phyloP scores from a whole-genome alignment of 2,888 invertebrate species.

The Luffia ferchaultella region DNA sequence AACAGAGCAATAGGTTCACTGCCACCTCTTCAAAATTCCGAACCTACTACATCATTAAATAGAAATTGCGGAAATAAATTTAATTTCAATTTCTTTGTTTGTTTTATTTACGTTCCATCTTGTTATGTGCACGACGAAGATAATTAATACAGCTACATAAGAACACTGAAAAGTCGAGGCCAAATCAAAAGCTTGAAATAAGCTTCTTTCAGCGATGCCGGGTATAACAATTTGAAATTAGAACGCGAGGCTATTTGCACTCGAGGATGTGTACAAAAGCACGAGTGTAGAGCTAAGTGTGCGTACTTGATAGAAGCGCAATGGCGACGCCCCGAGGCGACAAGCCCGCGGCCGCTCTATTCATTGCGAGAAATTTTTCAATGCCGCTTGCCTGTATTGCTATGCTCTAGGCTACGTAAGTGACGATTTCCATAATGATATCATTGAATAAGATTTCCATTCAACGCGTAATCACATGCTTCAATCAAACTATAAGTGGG shows the following conservation, averaged over 20 bases:
- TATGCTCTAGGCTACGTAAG: not conserved
- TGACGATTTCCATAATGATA: not conserved
- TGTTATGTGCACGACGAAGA: not conserved
- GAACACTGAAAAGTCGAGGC: not conserved
- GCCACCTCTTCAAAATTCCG: no score
- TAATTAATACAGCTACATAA: not conserved
- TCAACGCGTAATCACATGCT: not conserved
- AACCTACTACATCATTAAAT: no score
- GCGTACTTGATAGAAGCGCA: slow-evolving; percentile 5
- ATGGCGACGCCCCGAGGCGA: not conserved
- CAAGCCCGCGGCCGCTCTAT: slow-evolving; percentile 3
- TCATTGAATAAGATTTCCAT: not conserved
- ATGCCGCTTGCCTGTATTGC: not conserved
- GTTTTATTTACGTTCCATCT: no score
- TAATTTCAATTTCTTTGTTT: no score
- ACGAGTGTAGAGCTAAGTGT: slow-evolving; percentile 4
- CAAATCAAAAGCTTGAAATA: slow-evolving; percentile 1
- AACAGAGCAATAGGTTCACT: no score
- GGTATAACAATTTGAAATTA: slow-evolving; percentile 24
- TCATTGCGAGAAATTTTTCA: not conserved
- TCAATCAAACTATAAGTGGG: no score
- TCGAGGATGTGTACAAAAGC: slow-evolving; percentile 39
- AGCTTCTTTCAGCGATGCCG: slow-evolving; percentile 4
- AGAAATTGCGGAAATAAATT: no score
- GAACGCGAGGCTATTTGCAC: slow-evolving; percentile 55